phyloP scores from a whole-genome alignment of 2,797 vertebrate genomes.

The Pipistrellus nathusii region DNA sequence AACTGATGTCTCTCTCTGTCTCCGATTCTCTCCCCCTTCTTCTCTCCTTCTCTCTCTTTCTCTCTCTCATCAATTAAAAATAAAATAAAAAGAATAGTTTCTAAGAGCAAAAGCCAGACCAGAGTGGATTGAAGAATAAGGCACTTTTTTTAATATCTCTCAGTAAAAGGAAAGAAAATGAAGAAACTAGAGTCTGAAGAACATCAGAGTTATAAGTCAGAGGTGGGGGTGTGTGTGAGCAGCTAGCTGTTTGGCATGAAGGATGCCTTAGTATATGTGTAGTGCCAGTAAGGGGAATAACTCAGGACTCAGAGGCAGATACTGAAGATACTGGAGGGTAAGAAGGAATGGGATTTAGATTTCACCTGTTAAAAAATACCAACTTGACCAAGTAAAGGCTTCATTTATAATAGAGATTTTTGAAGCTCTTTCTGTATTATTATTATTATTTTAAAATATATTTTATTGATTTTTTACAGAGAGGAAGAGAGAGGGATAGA shows the following conservation, averaged over 20 bases:
- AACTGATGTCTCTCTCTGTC: background rate
- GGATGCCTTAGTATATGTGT: background rate
- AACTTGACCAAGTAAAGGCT: background rate
- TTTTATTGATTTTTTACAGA: no score
- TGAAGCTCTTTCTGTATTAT: background rate
- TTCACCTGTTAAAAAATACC: background rate
- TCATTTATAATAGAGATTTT: background rate
- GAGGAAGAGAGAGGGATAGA: no score
- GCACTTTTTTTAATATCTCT: background rate
- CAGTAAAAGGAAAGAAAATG: background rate
- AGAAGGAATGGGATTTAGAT: background rate
- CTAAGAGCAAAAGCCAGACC: slow-evolving; percentile 7
- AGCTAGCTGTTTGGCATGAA: background rate
- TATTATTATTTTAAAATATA: background rate
- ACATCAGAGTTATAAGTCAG: background rate
- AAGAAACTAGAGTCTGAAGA: background rate
- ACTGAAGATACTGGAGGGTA: background rate
- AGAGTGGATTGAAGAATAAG: background rate
- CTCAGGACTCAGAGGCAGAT: background rate
- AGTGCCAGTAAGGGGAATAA: background rate
- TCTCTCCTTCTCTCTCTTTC: no score
- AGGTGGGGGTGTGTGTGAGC: background rate
- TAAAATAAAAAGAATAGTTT: background rate
- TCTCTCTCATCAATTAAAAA: background rate
- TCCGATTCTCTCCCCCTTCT: background rate